Evolutionary conservation across 92 coral and sea anemone species (phyloP).

Genomic region (Galaxea fascicularis): DNA sequence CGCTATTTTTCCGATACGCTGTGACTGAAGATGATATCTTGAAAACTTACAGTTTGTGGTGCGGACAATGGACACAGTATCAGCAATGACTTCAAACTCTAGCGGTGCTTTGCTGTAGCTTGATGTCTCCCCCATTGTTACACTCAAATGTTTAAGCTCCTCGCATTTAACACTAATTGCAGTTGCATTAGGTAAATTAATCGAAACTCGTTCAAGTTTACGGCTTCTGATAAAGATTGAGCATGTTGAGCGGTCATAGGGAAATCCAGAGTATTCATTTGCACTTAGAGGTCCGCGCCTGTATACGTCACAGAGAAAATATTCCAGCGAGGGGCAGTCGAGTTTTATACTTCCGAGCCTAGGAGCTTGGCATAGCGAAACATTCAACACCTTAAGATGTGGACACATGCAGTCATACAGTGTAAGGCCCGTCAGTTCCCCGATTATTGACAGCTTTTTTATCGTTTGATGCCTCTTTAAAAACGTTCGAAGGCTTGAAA

Average conservation of each 20-base stretch:
- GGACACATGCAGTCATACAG: slow-evolving; percentile 44
- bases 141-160: slow-evolving; percentile 34
- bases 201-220: slow-evolving; percentile 37
- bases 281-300: slow-evolving; percentile 3
- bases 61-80: neutral
- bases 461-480: slow-evolving; percentile 32
- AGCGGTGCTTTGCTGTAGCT: slow-evolving; percentile 19
- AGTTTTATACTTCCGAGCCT: slow-evolving; percentile 40
- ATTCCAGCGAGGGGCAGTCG: slow-evolving; percentile 34
- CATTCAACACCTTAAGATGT: slow-evolving; percentile 16
- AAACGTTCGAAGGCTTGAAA: slow-evolving; percentile 20
- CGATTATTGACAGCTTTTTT: slow-evolving; percentile 27
- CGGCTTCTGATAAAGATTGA: slow-evolving; percentile 31
- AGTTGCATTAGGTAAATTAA: slow-evolving; percentile 42
- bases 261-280: slow-evolving; percentile 16
- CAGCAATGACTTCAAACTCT: slow-evolving; percentile 40
- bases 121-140: slow-evolving; percentile 30
- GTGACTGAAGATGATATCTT: slow-evolving; percentile 22
- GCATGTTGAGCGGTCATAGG: slow-evolving; percentile 38
- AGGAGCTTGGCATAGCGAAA: slow-evolving; percentile 22
- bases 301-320: slow-evolving; percentile 36
- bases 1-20: neutral
- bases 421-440: slow-evolving; percentile 39
- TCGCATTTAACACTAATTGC: slow-evolving; percentile 45
- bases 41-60: slow-evolving; percentile 50